Evolutionary conservation across 2,113 vertebrate genomes (phyloP).

Genomic region (Oncorhynchus gorbuscha): DNA sequence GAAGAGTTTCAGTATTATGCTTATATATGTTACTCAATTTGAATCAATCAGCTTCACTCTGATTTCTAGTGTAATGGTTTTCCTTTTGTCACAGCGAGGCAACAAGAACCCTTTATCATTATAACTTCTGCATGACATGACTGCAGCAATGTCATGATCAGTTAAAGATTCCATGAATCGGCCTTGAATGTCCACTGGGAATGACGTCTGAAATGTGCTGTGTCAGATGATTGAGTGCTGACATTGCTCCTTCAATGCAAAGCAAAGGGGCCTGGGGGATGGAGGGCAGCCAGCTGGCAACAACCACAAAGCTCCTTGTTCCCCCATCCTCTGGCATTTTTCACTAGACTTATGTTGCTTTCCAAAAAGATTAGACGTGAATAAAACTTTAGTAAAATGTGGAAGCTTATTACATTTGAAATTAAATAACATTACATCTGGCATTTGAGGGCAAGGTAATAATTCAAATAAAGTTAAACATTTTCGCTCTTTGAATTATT

Average conservation of each 20-base stretch:
- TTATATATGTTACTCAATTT: background rate
- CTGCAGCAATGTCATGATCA: background rate
- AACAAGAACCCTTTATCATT: too few relatives aligned
- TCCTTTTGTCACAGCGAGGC: background rate
- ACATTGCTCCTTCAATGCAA: conserved; percentile 39
- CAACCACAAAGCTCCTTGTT: conserved; percentile 1
- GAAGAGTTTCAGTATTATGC: conserved; percentile 3
- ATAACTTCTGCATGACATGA: background rate
- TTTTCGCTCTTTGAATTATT: too few relatives aligned
- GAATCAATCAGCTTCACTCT: background rate
- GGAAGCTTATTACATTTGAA: background rate
- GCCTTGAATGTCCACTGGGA: conserved; percentile 5
- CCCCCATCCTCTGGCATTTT: conserved; percentile 8
- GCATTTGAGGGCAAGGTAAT: too few relatives aligned
- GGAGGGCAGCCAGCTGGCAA: conserved; percentile 32
- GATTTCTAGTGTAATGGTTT: background rate
- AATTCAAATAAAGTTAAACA: too few relatives aligned
- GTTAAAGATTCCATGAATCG: conserved; percentile 4
- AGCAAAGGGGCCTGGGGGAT: conserved; percentile 17
- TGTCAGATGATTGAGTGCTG: conserved; percentile 25
- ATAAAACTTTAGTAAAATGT: conserved; percentile 1
- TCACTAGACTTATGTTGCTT: conserved; percentile 21
- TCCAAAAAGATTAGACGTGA: conserved; percentile 27
- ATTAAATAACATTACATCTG: too few relatives aligned
- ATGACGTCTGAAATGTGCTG: conserved; percentile 8